Base-by-base conservation (phyloP, 2,888 invertebrate genomes). In the Andrena fulva region DNA sequence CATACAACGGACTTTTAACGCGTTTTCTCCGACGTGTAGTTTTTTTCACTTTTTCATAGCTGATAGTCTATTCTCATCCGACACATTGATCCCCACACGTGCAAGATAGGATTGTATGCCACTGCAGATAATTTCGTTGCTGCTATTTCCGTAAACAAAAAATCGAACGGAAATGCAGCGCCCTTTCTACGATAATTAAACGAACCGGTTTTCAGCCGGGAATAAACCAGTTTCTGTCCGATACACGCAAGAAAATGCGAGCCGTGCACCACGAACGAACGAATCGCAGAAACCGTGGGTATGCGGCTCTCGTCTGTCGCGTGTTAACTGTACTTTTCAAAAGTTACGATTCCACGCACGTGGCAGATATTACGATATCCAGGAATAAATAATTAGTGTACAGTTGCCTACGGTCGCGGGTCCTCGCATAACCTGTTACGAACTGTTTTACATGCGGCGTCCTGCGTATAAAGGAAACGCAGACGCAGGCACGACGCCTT, bases 211-310 rank as follows among this genome's bases (percentile, higher is more conserved):
- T 60, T 33, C 24, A 56, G 56, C 8, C 24, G 67, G 54, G 27
- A 7, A 50, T 12, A 78, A 78, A 67, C 77, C 73, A 73, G 77
- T 67, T 78, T 67, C 62, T 73, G 42, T 29, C 31, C 67, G 7
- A 16, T 5, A 10, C 33, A 7, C 10, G 35, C 67, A 35, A 73
- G 35, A 62, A 62, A 31, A 27, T 29, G 20, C 10, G 24, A 24
- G 27, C 33, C 42, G 16, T 33, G 54, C 54, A 16, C 33, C 54
- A 3, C 52, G 20, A 68, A 27, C 12, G 35, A 29, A 54, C 10
- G 4, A 33, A 33, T 50, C 42, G 12, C 31, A 64, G 56, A 54
- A 33, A 12, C 16, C 42, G 10, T 50, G 8, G 48, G 52, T 66
- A 35, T 48, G 16, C 12, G 52, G 24, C 20, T 20, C 20, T 60